Evolutionary conservation across 2,888 invertebrate species (phyloP).

Genomic region (Heliconius ethilla): DNA sequence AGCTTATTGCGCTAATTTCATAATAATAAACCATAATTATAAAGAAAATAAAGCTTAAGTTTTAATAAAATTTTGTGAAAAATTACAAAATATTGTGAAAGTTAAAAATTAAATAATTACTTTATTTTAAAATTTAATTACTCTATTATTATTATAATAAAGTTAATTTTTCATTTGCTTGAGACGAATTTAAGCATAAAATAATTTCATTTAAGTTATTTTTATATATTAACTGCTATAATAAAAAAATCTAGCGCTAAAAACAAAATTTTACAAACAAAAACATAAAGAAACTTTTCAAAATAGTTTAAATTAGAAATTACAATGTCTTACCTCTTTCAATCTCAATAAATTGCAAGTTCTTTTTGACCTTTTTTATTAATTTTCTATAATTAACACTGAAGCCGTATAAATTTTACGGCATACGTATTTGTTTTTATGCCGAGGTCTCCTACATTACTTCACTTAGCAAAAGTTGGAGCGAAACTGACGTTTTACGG

Average conservation of each 20-base stretch:
- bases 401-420: slow-evolving; percentile 50
- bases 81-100: no score
- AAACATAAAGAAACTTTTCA: background rate
- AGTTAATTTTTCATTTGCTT: background rate
- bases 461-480: slow-evolving; percentile 60
- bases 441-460: slow-evolving; percentile 50
- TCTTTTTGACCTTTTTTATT: background rate
- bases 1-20: background rate
- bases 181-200: background rate
- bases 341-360: background rate
- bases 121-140: no score
- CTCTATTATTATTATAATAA: no score
- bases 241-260: background rate
- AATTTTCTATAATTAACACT: slow-evolving; percentile 26
- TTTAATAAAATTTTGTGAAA: background rate
- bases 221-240: background rate
- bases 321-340: background rate
- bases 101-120: no score
- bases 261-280: background rate
- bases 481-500: slow-evolving; percentile 61
- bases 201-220: background rate
- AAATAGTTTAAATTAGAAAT: background rate
- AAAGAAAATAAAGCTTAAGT: background rate
- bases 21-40: background rate
- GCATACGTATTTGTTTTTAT: slow-evolving; percentile 52